Conservation (phyloP, 2,797 vertebrate species). For the Phataginus tetradactyla region DNA sequence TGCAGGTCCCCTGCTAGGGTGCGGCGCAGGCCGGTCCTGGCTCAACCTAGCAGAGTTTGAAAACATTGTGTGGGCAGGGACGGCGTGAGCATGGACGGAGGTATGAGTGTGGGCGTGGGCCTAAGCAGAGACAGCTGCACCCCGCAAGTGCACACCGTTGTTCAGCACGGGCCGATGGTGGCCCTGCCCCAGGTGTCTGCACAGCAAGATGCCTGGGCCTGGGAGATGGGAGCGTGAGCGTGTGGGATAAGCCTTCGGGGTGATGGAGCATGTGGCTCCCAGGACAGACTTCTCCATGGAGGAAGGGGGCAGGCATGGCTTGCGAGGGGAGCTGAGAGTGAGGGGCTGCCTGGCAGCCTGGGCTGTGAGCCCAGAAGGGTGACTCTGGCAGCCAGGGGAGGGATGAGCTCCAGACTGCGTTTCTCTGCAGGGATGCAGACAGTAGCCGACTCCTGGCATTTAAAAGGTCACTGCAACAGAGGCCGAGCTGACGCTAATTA, state of each 20-base stretch:
- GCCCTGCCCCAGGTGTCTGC: background rate
- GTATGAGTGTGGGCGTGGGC: background rate
- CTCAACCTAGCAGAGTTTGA: too few relatives aligned
- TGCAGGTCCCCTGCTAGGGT: too few relatives aligned
- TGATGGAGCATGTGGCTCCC: background rate
- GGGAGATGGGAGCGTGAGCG: rapidly evolving
- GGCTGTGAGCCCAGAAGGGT: background rate
- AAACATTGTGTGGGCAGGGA: rapidly evolving
- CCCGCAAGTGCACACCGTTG: rapidly evolving
- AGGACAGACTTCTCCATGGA: rapidly evolving
- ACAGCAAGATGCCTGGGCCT: rapidly evolving
- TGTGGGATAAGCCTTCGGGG: background rate
- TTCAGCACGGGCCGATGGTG: rapidly evolving
- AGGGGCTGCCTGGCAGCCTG: background rate
- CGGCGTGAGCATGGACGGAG: background rate
- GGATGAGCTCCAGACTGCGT: background rate
- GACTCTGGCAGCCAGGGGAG: rapidly evolving
- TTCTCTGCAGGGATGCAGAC: background rate
- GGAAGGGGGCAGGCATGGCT: rapidly evolving
- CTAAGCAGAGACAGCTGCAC: too few relatives aligned
- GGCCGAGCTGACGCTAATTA: slow-evolving; percentile 44
- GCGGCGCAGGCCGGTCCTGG: background rate
- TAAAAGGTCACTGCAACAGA: slow-evolving; percentile 10
- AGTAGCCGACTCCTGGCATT: background rate
- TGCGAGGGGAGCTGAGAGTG: background rate